phyloP scores from a whole-genome alignment of 92 coral and sea anemone species.

The Parazoanthus atlanticus region DNA sequence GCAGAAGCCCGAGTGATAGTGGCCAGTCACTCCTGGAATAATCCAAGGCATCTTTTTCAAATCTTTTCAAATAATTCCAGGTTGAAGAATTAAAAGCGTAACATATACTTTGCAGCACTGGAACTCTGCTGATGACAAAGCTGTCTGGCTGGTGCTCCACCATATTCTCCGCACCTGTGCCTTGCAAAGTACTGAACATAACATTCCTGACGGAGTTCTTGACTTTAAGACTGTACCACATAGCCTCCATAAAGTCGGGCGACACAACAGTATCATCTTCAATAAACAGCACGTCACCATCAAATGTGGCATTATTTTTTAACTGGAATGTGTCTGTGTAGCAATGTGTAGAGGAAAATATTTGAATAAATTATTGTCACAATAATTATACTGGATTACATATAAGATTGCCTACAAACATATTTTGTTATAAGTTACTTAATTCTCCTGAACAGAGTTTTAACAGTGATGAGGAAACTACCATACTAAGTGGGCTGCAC shows the following conservation, averaged over 20 bases:
- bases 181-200: slow-evolving; percentile 82
- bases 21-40: slow-evolving; percentile 91
- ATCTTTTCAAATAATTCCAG: slow-evolving; percentile 88
- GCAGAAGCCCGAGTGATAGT: slow-evolving; percentile 79
- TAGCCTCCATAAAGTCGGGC: slow-evolving; percentile 92
- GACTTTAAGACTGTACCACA: slow-evolving; percentile 83
- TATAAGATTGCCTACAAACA: no score
- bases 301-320: slow-evolving; percentile 71
- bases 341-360: background rate
- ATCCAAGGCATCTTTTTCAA: slow-evolving; percentile 76
- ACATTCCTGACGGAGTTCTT: slow-evolving; percentile 78
- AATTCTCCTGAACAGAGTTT: no score
- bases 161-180: slow-evolving; percentile 85
- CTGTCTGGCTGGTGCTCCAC: slow-evolving; percentile 92
- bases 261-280: slow-evolving; percentile 94
- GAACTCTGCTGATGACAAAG: slow-evolving; percentile 87
- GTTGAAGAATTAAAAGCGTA: slow-evolving; percentile 89
- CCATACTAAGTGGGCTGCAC: no score
- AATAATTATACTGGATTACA: background rate
- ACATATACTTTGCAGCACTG: slow-evolving; percentile 86
- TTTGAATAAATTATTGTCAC: background rate
- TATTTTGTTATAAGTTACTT: no score
- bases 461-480: no score
- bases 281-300: slow-evolving; percentile 88
- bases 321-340: slow-evolving; percentile 77